Base-by-base conservation (phyloP, 1,140 invertebrate genomes). In the Pseudomyrmex concolor region DNA sequence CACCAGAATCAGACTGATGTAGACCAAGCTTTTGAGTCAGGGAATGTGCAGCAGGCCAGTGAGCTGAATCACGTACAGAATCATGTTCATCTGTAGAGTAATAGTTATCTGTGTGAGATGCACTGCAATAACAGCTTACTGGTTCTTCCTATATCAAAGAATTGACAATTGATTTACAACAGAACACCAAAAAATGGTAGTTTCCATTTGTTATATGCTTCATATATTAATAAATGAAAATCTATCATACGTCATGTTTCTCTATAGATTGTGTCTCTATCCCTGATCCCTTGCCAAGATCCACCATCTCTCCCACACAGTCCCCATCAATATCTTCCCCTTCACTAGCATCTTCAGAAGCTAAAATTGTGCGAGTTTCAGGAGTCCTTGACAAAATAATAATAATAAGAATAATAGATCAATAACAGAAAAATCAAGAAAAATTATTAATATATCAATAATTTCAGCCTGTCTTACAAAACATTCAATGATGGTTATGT, bases 81-180 rank as follows among this genome's bases (percentile, higher is more conserved):
- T 96, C 96, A 91, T 96, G 95, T 87, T 96, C 96, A 90, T 96
- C 96, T 19, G 95, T 96, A 45, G 96, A 96, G 87, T 94, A 95
- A 89, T 96, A 96, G 90, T 96, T 96, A 85, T 96, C 95, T 17
- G 95, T 96, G 84, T 96, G 96, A 60, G 96, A 96, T 43, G 96
- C 96, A 90, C 95, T 96, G 88, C 96, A 96, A 89, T 96, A 96
- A 88, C 96, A 96, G 91, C 96, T 96, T 12, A 95, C 95, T 60
- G 94, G 95, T 91, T 96, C 95, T 83, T 94, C 94, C 93, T 94
- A 71, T 76, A 71, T 72, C 8, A 64, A 84, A 74, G 3, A 72
- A 82, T 45, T 12, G 15, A 80, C 1, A 9, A 48, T 13, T 34
- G 15, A 59, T 1, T 68, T 78, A 45, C 45, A 1, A 19, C 5